These are phyloP conservation scores for Apodemia duryi DNA, from an alignment of 2,888 invertebrate species.

Conservation along the genomic window DNA sequence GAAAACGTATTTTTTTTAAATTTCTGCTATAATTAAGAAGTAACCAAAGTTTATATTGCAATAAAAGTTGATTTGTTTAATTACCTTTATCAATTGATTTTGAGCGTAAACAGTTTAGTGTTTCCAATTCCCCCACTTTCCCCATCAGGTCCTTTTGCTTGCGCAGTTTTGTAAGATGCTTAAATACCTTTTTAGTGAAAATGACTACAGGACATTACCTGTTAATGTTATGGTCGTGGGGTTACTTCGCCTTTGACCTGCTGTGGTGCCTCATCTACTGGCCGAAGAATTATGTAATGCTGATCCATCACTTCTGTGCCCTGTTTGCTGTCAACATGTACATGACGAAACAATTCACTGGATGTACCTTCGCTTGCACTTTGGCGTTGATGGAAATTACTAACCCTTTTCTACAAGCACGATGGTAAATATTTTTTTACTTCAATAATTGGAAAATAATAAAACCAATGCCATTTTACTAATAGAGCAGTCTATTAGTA, in stretches of 20 bases:
- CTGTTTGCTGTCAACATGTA: constrained; percentile 69
- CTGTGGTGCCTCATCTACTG: constrained; percentile 79
- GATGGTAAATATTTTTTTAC: constrained; percentile 12
- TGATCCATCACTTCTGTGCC: constrained; percentile 76
- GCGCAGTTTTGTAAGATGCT: too few species aligned
- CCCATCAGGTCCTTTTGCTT: too few species aligned
- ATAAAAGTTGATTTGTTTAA: too few species aligned
- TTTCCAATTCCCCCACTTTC: too few species aligned
- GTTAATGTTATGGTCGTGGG: constrained; percentile 78
- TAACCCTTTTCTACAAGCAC: constrained; percentile 79
- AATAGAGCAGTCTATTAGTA: too few species aligned
- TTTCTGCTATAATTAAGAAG: too few species aligned
- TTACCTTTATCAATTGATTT: too few species aligned
- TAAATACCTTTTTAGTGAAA: constrained; percentile 41
- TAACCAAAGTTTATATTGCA: too few species aligned
- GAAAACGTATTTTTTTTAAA: too few species aligned
- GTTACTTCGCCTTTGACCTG: constrained; percentile 82
- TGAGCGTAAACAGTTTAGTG: too few species aligned
- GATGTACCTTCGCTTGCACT: constrained; percentile 75
- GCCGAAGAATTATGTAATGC: constrained; percentile 71
- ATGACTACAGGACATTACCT: constrained; percentile 52
- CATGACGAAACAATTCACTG: constrained; percentile 67
- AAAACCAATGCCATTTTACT: too few species aligned
- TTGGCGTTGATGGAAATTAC: constrained; percentile 80
- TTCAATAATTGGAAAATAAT: background rate